Conservation (phyloP, 2,113 vertebrate species). For the Morone chrysops region DNA sequence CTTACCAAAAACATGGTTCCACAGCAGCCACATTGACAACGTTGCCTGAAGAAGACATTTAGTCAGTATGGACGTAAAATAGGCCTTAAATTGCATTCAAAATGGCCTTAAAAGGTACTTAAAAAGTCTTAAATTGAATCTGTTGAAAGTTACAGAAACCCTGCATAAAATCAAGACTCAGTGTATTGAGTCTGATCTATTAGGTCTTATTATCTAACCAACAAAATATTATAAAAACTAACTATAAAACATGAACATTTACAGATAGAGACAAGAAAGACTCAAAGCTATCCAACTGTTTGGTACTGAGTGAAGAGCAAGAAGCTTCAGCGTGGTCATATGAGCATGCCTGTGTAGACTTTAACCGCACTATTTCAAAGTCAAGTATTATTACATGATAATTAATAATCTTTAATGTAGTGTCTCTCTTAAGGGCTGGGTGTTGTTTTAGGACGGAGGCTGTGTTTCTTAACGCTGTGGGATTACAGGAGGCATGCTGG, state of each 20-base stretch:
- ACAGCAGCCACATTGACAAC: too few species aligned
- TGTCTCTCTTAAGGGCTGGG: background rate
- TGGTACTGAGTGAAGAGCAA: background rate
- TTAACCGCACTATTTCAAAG: background rate
- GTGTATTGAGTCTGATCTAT: background rate
- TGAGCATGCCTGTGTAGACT: background rate
- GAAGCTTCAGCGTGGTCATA: background rate
- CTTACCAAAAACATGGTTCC: too few species aligned
- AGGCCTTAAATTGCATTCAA: too few species aligned
- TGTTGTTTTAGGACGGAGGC: slow-evolving; percentile 1
- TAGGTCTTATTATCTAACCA: background rate
- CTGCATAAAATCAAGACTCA: too few species aligned
- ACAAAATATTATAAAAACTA: background rate
- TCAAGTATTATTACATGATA: background rate
- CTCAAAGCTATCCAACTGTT: background rate
- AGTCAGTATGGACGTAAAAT: too few species aligned
- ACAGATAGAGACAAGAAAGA: background rate
- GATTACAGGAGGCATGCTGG: slow-evolving; percentile 35
- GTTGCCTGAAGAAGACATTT: too few species aligned
- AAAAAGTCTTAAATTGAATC: too few species aligned
- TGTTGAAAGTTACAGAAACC: too few species aligned
- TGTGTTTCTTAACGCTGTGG: slow-evolving; percentile 44
- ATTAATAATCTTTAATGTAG: background rate
- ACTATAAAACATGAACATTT: background rate
- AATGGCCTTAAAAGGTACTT: too few species aligned